These are phyloP conservation scores for Palythoa grandiflora DNA, from an alignment of 92 coral and sea anemone species.

Conservation along the genomic window DNA sequence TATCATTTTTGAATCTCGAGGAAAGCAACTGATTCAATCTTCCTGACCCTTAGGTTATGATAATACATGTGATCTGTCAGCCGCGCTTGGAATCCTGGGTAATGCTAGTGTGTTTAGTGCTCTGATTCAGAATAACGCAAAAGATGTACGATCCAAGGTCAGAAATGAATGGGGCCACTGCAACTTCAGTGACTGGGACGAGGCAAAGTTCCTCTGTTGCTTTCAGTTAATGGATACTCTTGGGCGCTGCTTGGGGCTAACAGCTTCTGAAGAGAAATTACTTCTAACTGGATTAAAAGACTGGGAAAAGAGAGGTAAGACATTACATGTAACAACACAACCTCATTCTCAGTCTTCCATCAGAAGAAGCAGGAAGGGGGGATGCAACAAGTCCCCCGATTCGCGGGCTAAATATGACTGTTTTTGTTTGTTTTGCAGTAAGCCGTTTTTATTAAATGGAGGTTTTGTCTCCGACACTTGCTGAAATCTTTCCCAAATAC, in stretches of 20 bases:
- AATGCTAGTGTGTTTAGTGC: constrained; percentile 62
- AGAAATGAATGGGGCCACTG: constrained; percentile 94
- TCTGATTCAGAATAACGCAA: constrained; percentile 64
- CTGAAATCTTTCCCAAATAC: no score
- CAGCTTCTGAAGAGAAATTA: constrained; percentile 64
- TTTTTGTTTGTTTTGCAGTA: no score
- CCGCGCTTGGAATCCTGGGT: constrained; percentile 74
- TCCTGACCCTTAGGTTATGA: constrained; percentile 62
- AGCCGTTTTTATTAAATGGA: no score
- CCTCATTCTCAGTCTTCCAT: background rate
- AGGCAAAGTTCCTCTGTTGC: constrained; percentile 49
- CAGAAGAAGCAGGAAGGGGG: background rate
- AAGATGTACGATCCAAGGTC: constrained; percentile 68
- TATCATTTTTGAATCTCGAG: background rate
- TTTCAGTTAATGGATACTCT: constrained; percentile 84
- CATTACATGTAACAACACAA: background rate
- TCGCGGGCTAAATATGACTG: no score
- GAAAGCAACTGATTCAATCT: background rate
- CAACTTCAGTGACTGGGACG: constrained; percentile 79
- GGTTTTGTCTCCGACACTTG: no score
- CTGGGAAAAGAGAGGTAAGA: constrained; percentile 85
- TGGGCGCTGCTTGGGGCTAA: constrained; percentile 57
- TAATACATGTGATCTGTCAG: constrained; percentile 85
- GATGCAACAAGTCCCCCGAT: no score
- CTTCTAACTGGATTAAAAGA: constrained; percentile 59